phyloP scores from a whole-genome alignment of 2,888 invertebrate species.

The Yponomeuta evonymella region DNA sequence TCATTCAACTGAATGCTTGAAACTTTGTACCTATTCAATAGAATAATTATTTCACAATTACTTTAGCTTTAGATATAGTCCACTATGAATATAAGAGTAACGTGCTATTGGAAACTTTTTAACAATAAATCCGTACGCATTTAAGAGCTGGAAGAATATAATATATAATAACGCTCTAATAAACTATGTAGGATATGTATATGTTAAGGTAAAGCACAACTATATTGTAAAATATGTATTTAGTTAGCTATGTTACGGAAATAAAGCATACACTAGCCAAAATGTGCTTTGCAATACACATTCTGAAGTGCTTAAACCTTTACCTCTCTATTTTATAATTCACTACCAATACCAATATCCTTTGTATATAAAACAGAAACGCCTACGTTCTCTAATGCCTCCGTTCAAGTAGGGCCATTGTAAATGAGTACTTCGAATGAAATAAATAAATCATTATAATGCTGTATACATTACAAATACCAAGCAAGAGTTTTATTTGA shows the following conservation, averaged over 20 bases:
- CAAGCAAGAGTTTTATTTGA: slow-evolving; percentile 57
- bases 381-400: slow-evolving; percentile 62
- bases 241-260: slow-evolving; percentile 11
- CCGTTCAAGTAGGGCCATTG: slow-evolving; percentile 61
- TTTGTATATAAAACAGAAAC: slow-evolving; percentile 55
- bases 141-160: not conserved
- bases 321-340: slow-evolving; percentile 27
- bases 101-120: not conserved
- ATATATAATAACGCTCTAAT: not conserved
- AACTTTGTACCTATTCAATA: slow-evolving; percentile 13
- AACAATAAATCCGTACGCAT: slow-evolving; percentile 8
- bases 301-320: slow-evolving; percentile 62
- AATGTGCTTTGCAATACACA: slow-evolving; percentile 52
- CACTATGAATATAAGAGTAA: not conserved
- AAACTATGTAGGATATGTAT: not conserved
- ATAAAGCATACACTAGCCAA: slow-evolving; percentile 16
- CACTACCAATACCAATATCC: slow-evolving; percentile 32
- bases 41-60: slow-evolving; percentile 2
- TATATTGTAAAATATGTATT: not conserved
- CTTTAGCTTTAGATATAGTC: slow-evolving; percentile 2
- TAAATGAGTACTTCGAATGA: slow-evolving; percentile 55
- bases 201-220: slow-evolving; percentile 8
- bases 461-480: slow-evolving; percentile 66
- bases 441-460: slow-evolving; percentile 66
- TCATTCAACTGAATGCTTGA: slow-evolving; percentile 1